These are phyloP conservation scores for Erythrolamprus reginae DNA, from an alignment of 2,113 vertebrate species.

Conservation along the genomic window DNA sequence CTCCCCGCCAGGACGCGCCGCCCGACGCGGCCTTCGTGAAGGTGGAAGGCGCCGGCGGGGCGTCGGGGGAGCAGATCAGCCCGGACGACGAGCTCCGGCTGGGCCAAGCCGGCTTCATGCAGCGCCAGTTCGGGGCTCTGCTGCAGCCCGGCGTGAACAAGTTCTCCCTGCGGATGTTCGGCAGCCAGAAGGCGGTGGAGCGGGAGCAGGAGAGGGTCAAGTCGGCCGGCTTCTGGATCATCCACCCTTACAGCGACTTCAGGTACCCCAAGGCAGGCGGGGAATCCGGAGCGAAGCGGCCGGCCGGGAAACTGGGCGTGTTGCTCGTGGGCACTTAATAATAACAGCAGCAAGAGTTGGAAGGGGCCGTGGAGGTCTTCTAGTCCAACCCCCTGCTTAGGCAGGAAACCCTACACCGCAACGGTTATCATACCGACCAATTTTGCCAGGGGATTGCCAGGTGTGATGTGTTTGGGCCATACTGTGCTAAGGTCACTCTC, in stretches of 20 bases:
- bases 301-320: too few relatives aligned
- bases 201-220: slow-evolving; percentile 96
- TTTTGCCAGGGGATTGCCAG: too few relatives aligned
- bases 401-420: too few relatives aligned
- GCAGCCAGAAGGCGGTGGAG: slow-evolving; percentile 98
- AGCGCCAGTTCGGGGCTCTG: slow-evolving; percentile 95
- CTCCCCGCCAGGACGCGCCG: background rate
- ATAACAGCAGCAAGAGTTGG: too few relatives aligned
- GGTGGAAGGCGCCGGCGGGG: slow-evolving; percentile 79
- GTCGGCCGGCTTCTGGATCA: slow-evolving; percentile 98
- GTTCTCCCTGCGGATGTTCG: slow-evolving; percentile 99
- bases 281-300: background rate
- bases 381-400: too few relatives aligned
- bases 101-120: slow-evolving; percentile 93
- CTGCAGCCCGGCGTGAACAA: slow-evolving; percentile 99
- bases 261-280: too few relatives aligned
- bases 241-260: slow-evolving; percentile 99
- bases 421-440: too few relatives aligned
- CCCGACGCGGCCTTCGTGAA: slow-evolving; percentile 78
- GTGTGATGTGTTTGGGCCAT: too few relatives aligned
- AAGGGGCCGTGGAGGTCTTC: too few relatives aligned
- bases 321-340: too few relatives aligned
- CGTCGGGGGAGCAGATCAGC: slow-evolving; percentile 85
- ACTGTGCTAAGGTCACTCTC: too few relatives aligned
- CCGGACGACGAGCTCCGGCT: slow-evolving; percentile 86